Conservation (phyloP, 2,113 vertebrate species). For the Coryphaenoides rupestris region DNA sequence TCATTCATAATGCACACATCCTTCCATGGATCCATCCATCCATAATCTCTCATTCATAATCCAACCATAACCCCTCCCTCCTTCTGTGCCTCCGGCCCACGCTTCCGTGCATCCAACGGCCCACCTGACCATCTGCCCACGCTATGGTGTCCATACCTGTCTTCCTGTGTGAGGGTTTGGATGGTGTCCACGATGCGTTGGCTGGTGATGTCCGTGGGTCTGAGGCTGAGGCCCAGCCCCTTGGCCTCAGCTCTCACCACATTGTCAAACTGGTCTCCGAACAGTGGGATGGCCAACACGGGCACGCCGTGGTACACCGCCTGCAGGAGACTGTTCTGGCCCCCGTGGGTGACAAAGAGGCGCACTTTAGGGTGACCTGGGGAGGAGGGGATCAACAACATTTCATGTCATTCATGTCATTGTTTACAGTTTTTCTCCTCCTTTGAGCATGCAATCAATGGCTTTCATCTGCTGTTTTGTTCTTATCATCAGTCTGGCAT, state of each 20-base stretch:
- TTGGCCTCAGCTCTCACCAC: slow-evolving; percentile 60
- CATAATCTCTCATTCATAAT: too few relatives aligned
- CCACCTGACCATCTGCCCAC: too few relatives aligned
- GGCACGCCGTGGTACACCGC: slow-evolving; percentile 71
- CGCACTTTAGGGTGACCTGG: slow-evolving; percentile 59
- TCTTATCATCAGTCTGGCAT: too few relatives aligned
- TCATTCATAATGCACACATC: too few relatives aligned
- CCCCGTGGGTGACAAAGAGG: slow-evolving; percentile 74
- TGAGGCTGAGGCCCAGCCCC: slow-evolving; percentile 59
- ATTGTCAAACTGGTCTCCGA: slow-evolving; percentile 73
- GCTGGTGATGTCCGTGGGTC: slow-evolving; percentile 51
- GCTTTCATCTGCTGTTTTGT: too few relatives aligned
- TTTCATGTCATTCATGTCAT: neutral
- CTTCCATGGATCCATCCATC: too few relatives aligned
- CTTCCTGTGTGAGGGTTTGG: slow-evolving; percentile 57
- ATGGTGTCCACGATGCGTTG: slow-evolving; percentile 52
- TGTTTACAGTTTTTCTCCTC: neutral
- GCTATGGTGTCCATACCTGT: slow-evolving; percentile 44
- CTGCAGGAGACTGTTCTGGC: slow-evolving; percentile 73
- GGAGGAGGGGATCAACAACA: neutral
- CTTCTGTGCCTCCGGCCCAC: too few relatives aligned
- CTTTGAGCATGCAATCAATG: too few relatives aligned
- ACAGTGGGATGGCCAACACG: slow-evolving; percentile 70
- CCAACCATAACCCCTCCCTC: too few relatives aligned
- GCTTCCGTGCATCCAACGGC: too few relatives aligned